Conservation (phyloP, 2,888 invertebrate species). For the Julus scandinavius region DNA sequence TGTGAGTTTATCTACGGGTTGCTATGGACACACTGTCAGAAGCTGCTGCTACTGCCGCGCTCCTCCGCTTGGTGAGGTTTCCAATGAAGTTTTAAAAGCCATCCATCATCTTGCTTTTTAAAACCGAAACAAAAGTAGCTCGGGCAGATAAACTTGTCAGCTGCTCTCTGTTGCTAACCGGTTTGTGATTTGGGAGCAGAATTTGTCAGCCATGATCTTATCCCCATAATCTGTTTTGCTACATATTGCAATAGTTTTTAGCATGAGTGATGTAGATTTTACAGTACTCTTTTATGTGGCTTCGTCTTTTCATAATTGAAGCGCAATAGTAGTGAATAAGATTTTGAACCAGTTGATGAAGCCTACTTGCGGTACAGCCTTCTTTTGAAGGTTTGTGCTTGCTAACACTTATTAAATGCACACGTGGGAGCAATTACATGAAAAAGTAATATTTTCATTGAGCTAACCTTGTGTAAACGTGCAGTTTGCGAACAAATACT, state of each 20-base stretch:
- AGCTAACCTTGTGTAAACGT: too few species aligned
- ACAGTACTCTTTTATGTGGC: neutral
- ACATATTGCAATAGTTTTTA: neutral
- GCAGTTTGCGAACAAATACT: too few species aligned
- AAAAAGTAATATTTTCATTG: neutral
- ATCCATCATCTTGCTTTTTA: neutral
- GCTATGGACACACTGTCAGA: constrained; percentile 7
- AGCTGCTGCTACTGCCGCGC: neutral
- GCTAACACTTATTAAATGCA: neutral
- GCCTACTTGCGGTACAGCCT: neutral
- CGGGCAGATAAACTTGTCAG: neutral
- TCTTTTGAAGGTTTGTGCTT: neutral
- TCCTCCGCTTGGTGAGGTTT: neutral
- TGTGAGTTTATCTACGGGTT: neutral
- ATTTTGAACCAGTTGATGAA: neutral
- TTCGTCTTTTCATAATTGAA: neutral
- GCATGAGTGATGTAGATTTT: neutral
- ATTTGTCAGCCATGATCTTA: neutral
- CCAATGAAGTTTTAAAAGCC: constrained; percentile 2
- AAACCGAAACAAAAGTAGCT: neutral
- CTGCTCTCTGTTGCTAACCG: neutral
- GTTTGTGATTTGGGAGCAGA: neutral
- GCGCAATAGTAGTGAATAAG: neutral
- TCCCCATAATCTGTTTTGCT: neutral
- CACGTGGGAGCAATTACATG: neutral